Conservation (phyloP, 2,888 invertebrate species). For the Entomobrya multifasciata region DNA sequence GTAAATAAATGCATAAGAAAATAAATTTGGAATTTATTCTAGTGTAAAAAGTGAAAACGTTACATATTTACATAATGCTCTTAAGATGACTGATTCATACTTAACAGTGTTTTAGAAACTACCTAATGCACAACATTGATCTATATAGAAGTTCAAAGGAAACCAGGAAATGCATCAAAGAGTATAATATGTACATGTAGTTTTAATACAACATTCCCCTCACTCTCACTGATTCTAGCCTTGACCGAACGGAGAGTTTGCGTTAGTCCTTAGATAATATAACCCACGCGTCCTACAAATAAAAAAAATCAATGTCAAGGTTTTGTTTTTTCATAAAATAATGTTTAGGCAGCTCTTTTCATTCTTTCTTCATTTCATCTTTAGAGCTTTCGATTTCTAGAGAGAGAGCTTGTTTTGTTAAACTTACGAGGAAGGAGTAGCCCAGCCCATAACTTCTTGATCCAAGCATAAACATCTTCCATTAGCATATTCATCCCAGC, state of each 20-base stretch:
- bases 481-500: constrained; percentile 69
- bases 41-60: not conserved
- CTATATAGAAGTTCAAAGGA: too few relatives aligned
- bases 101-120: too few relatives aligned
- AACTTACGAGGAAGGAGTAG: constrained; percentile 68
- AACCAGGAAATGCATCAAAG: too few relatives aligned
- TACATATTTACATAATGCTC: too few relatives aligned
- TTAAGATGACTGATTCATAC: too few relatives aligned
- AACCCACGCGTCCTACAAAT: constrained; percentile 82
- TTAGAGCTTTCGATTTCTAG: constrained; percentile 28
- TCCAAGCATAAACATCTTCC: constrained; percentile 68
- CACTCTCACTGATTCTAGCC: constrained; percentile 79
- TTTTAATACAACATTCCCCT: not conserved
- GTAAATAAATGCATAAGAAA: not conserved
- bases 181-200: not conserved
- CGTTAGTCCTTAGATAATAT: constrained; percentile 85
- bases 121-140: too few relatives aligned
- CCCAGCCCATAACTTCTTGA: constrained; percentile 61
- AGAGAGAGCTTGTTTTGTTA: constrained; percentile 38
- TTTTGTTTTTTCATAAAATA: constrained; percentile 35
- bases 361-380: constrained; percentile 17
- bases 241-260: constrained; percentile 84
- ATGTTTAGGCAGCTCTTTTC: constrained; percentile 4
- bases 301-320: constrained; percentile 65
- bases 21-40: not conserved